These are phyloP conservation scores for Tetropium fuscum DNA, from an alignment of 2,888 invertebrate species.

Conservation along the genomic window DNA sequence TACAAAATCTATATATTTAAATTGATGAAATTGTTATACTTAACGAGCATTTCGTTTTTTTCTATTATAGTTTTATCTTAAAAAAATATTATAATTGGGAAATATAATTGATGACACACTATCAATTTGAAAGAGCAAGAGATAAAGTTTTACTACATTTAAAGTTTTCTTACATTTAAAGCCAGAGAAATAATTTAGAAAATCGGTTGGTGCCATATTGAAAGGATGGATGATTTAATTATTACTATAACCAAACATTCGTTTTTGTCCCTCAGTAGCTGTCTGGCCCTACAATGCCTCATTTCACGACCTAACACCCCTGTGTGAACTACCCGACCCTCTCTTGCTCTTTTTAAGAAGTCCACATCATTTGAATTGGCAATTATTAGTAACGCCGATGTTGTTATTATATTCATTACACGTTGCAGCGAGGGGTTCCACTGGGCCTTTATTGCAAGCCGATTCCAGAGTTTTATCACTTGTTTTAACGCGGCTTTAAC, in stretches of 20 bases:
- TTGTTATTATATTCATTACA: slow-evolving; percentile 60
- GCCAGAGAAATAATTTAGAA: no score
- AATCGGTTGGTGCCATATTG: no score
- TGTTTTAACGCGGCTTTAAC: slow-evolving; percentile 53
- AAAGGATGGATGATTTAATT: no score
- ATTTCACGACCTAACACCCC: slow-evolving; percentile 51
- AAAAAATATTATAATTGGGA: no score
- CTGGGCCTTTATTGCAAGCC: slow-evolving; percentile 37
- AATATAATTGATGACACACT: no score
- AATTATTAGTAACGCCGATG: slow-evolving; percentile 56
- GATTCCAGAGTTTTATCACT: slow-evolving; percentile 49
- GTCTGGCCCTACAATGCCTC: slow-evolving; percentile 46
- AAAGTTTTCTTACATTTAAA: no score
- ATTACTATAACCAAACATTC: slow-evolving; percentile 21
- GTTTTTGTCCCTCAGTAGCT: slow-evolving; percentile 32
- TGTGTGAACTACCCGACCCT: slow-evolving; percentile 49
- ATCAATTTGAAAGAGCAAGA: no score
- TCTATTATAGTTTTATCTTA: no score
- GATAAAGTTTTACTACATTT: no score
- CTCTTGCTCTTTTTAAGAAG: slow-evolving; percentile 54
- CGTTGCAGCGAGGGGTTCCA: slow-evolving; percentile 45
- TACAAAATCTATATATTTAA: no score
- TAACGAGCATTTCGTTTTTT: no score
- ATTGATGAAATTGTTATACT: no score
- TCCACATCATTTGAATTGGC: slow-evolving; percentile 54